Percentiles rank a stretch among this genome's conserved stretches.
phyloP scores from a whole-genome alignment of 2,797 vertebrate genomes.

The Chloroceryle inda region DNA sequence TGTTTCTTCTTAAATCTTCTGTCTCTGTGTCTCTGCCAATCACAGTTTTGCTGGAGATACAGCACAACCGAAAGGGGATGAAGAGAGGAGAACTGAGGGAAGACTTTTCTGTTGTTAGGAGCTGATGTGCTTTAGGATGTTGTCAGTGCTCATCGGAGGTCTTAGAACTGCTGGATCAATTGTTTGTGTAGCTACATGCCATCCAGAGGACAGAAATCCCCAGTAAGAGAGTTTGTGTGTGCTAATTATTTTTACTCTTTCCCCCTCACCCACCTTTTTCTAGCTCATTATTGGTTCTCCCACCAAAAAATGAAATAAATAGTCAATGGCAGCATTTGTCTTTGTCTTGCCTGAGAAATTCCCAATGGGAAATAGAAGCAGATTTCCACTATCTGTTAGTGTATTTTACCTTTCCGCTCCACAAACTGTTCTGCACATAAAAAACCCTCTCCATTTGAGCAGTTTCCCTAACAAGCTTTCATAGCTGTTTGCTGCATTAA shows the following conservation, averaged over 20 bases:
- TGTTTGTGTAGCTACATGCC: not conserved
- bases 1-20: not conserved
- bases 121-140: not conserved
- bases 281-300: not conserved
- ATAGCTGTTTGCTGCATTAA: not conserved
- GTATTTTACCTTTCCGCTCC: not conserved
- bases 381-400: not conserved
- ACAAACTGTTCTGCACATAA: not conserved
- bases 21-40: not conserved
- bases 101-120: not conserved
- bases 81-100: not conserved
- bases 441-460: not conserved
- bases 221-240: not conserved
- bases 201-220: not conserved
- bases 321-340: not conserved
- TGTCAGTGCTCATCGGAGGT: not conserved
- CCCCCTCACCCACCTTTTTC: rapidly evolving
- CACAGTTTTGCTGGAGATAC: not conserved
- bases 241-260: not conserved
- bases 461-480: not conserved
- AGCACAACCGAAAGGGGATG: not conserved
- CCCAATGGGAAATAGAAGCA: not conserved
- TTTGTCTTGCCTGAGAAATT: not conserved
- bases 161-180: not conserved
- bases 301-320: not conserved